Evolutionary conservation across 2,113 vertebrate genomes (phyloP), one percentile per base, ranked within the genome.

Genomic region (Syrmaticus mikado): DNA sequence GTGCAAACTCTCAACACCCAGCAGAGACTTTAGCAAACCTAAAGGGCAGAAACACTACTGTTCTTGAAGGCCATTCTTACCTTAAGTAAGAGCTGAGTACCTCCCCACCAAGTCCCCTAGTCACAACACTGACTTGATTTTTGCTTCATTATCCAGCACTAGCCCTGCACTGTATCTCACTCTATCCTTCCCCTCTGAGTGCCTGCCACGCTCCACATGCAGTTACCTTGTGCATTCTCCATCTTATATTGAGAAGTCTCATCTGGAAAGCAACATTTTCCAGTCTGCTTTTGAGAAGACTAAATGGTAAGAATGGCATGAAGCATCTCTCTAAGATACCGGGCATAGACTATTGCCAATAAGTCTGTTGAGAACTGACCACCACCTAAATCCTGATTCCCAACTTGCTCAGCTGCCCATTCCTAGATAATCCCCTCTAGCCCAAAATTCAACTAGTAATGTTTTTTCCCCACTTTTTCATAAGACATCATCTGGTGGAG

Each of bases 271-370:
- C 38, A 27, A 65, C 34, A 32, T 34, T 58, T 7, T 30, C 58
- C 27, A n/a, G 5, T 66, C 58, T 80, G 40, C 27, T 61, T 74
- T 34, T 28, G 17, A 65, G 40, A 81, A 81, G 18, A 66, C 8
- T 3, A 2, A 11, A 41, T 19, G 6, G 15, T 3, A 89, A 79
- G 34, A 68, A 73, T 2, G 16, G n/a, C 48, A 80, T 2, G 4
- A 38, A 73, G 81, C 75, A 32, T 5, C 10, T 89, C 30, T 34
- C 24, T 30, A 19, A 48, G 34, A 36, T 57, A 46, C n/a, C 57
- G 64, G 15, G 13, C 43, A 65, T 0, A 77, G 18, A 55, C 16
- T 52, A 18, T 11, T 17, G 14, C 32, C 3, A 83, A 36, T 0
- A 12, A 8, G 15, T 38, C 55, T 88, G 36, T 36, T 53, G n/a